Conservation (phyloP, 2,797 vertebrate genomes). For the Fratercula arctica region DNA sequence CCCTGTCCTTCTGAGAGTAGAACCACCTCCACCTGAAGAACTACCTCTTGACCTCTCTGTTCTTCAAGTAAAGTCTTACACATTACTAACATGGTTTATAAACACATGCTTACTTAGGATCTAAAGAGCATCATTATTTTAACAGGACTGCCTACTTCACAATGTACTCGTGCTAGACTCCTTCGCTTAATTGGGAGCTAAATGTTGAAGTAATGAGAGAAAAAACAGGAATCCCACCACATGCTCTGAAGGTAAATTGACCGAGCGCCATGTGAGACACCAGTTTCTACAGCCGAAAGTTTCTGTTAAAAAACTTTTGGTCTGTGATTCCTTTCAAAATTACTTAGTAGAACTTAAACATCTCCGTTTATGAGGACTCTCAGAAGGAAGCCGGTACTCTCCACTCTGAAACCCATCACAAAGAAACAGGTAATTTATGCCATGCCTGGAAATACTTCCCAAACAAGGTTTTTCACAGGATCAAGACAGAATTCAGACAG, state of each 20-base stretch:
- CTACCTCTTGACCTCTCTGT: not conserved
- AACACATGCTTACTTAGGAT: not conserved
- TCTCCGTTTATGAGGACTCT: not conserved
- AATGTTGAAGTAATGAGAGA: not conserved
- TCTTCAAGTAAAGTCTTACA: not conserved
- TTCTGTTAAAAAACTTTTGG: not conserved
- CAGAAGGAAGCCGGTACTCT: not conserved
- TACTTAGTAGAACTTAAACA: not conserved
- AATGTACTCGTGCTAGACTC: not conserved
- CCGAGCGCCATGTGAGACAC: not conserved
- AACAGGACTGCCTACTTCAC: not conserved
- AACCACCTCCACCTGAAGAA: not conserved
- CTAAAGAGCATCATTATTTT: not conserved
- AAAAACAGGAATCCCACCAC: rapidly evolving
- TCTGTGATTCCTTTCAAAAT: not conserved
- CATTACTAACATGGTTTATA: not conserved
- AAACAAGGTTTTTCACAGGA: not conserved
- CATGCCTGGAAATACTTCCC: not conserved
- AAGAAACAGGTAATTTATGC: not conserved
- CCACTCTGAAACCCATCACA: not conserved
- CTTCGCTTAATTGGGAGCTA: not conserved
- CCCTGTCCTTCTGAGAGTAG: not conserved
- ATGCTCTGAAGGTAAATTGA: not conserved
- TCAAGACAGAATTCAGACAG: not conserved
- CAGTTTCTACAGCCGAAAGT: not conserved